Evolutionary conservation across 1,140 invertebrate species (phyloP), one percentile per base, ranked within the genome.

Genomic region (Drosophila novamexicana): DNA sequence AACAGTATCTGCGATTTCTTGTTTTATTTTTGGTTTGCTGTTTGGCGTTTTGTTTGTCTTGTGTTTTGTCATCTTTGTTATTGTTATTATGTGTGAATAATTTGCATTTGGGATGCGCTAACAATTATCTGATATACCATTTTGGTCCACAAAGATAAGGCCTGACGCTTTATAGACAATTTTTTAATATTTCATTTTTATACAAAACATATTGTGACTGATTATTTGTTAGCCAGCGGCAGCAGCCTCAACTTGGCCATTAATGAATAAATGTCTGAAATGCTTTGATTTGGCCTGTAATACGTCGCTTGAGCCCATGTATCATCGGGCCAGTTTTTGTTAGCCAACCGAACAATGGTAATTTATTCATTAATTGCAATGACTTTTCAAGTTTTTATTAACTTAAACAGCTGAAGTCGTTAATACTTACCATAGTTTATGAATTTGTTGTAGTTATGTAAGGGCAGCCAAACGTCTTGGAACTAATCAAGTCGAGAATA

Each of bases 31-130:
- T 44, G n/a, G 42, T n/a, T 61, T 18, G 44, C 32, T 29, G 22
- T 49, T 49, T 18, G 18, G 5, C 56, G 59, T 61, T 75, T 75
- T 75, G 65, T 47, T 59, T 59, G 42, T 45, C 40, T 45, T 45
- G 9, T 49, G 36, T 68, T 71, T 72, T 58, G 75, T 57, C 62
- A 79, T 54, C 68, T 68, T 83, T 85, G 78, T 75, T 81, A 79
- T 81, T 81, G 79, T 81, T 44, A 79, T 90, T 71, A 81, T 90
- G 81, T 74, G 66, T 79, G 74, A 72, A 74, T 45, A 68, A 90
- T 88, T 84, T 84, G 77, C 81, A 88, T 90, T 71, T 90, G 50
- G 56, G 56, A 56, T 85, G 78, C 81, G 72, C 77, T 85, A 73
- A 83, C 75, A 67, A 57, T 62, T 63, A 69, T 44, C 39, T 40